These are phyloP conservation scores for Vanacampus margaritifer DNA, from an alignment of 2,113 vertebrate species.

Conservation along the genomic window DNA sequence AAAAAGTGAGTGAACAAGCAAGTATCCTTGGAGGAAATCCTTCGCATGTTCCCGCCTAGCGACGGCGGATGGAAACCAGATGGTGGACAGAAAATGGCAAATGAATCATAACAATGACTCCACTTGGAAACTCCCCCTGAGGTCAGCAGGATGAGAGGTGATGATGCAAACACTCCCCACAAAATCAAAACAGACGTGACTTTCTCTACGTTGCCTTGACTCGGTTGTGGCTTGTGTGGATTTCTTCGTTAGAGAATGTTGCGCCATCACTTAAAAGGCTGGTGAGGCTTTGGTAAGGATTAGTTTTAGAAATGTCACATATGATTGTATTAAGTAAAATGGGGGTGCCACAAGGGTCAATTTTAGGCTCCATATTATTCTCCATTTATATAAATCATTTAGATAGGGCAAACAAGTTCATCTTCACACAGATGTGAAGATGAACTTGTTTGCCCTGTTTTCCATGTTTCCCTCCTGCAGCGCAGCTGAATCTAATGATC, in stretches of 20 bases:
- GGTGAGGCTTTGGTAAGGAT: no score
- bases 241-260: neutral
- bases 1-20: neutral
- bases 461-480: no score
- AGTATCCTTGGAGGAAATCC: constrained; percentile 24
- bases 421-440: no score
- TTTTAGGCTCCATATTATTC: no score
- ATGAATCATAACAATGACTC: constrained; percentile 44
- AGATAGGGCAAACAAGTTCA: no score
- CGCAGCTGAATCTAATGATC: no score
- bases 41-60: constrained; percentile 7
- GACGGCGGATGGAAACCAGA: constrained; percentile 69
- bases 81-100: constrained; percentile 45
- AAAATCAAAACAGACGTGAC: neutral
- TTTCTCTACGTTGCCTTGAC: neutral
- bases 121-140: constrained; percentile 44
- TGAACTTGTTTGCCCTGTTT: no score
- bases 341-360: no score
- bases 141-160: constrained; percentile 21
- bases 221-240: neutral
- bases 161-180: constrained; percentile 39
- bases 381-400: no score
- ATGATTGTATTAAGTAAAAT: no score
- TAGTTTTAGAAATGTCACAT: no score
- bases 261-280: neutral